Evolutionary conservation across 2,113 vertebrate species (phyloP), one percentile per base, ranked within the genome.

Genomic region (Oryzias curvinotus): DNA sequence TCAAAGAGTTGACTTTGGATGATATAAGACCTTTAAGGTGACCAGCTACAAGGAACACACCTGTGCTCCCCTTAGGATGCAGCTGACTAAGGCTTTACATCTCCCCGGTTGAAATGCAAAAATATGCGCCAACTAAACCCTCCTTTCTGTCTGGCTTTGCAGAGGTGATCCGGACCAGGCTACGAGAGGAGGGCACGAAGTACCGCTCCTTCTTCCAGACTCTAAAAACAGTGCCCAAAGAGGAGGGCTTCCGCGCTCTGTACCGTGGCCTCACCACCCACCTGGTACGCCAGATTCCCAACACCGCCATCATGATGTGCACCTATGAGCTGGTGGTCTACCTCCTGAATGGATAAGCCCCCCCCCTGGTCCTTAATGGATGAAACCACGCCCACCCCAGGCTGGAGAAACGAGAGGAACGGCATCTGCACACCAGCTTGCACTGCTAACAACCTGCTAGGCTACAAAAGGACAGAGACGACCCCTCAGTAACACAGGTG

Each of bases 231-330:
- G 87, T 99, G 73, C 89, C 97, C 80, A 91, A 88, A 80, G 97
- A 99, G 89, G 97, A 99, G 93, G 96, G 97, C 6, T 98, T 95
- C 68, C 90, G 93, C 2, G 93, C 96, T 19, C 93, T 99, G 23
- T 99, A 99, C 88, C 93, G 97, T 53, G 97, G 97, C 72, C 93
- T 99, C 83, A 95, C 94, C 51, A 98, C 96, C 1, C 97, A 99
- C 68, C 91, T 98, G 82, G 88, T 98, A 78, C 95, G 97, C 78
- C 97, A 99, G 90, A 99, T 99, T 81, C 97, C 97, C 74, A 99
- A 99, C 92, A 98, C 96, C 0, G 97, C 96, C 81, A 99, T 99
- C 83, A 96, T 97, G 95, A 98, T 99, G 96, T 95, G 94, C 87
- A 98, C 97, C 80, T 99, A 98, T 57, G 97, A 99, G 92, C 64